Evolutionary conservation across 1,140 invertebrate genomes (phyloP).

Genomic region (Papilio dardanus): DNA sequence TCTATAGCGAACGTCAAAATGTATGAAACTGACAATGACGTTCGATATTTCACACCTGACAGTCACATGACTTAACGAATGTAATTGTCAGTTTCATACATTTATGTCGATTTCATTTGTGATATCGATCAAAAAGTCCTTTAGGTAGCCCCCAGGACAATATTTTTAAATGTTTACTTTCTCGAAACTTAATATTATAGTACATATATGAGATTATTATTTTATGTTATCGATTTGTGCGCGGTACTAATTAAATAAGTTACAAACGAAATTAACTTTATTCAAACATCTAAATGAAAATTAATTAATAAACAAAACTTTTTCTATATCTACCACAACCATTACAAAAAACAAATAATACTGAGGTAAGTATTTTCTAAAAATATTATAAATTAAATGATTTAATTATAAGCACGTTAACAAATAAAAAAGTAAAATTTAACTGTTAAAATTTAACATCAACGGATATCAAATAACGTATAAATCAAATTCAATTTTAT

Average conservation of each 20-base stretch:
- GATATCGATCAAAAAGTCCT: too few species aligned
- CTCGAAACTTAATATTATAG: neutral
- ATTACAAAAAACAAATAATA: constrained; percentile 18
- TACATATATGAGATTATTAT: constrained; percentile 13
- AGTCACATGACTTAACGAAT: too few species aligned
- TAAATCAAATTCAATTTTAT: neutral
- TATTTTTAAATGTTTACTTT: neutral
- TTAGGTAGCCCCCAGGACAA: too few species aligned
- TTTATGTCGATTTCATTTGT: too few species aligned
- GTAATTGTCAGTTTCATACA: too few species aligned
- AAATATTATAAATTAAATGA: neutral
- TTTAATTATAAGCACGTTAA: neutral
- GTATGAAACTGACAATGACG: too few species aligned
- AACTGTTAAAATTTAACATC: neutral
- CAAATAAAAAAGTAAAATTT: neutral
- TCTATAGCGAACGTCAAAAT: too few species aligned
- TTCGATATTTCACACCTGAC: too few species aligned
- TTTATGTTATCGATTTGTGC: neutral
- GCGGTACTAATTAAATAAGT: neutral
- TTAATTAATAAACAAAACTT: neutral
- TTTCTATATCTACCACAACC: constrained; percentile 30
- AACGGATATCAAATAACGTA: neutral
- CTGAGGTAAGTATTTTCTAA: neutral
- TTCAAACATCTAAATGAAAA: neutral
- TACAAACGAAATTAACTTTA: neutral